A percentile compares a stretch with the other conserved stretches of the same genome.
Conservation (phyloP, 92 coral and sea anemone species). For the Umimayanthus kanabou region DNA sequence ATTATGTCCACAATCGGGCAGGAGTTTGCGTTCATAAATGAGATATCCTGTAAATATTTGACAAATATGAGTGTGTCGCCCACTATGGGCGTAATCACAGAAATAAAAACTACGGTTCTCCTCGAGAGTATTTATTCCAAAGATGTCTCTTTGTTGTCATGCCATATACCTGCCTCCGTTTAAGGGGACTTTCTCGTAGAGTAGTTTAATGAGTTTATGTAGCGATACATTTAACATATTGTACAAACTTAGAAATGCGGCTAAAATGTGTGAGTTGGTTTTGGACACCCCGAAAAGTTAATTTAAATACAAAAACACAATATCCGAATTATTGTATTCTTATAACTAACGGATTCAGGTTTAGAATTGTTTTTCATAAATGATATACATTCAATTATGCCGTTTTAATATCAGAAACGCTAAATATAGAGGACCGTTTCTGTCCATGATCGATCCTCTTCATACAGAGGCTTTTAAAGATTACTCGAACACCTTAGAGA, state of each 20-base stretch:
- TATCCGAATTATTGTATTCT: background rate
- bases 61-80: constrained; percentile 5
- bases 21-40: background rate
- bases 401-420: background rate
- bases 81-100: background rate
- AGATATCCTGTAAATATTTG: constrained; percentile 30
- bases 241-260: background rate
- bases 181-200: background rate
- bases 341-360: background rate
- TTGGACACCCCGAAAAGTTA: background rate
- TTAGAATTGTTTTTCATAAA: background rate
- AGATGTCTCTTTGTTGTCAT: background rate
- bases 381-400: constrained; percentile 20
- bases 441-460: background rate
- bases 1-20: background rate
- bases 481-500: background rate
- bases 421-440: background rate
- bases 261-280: background rate
- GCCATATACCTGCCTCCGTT: background rate
- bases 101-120: constrained; percentile 26
- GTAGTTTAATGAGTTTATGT: background rate
- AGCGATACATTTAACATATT: background rate
- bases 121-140: constrained; percentile 4
- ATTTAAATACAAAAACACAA: background rate
- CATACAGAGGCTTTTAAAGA: background rate